phyloP scores from a whole-genome alignment of 2,113 vertebrate species.

The Chloropsis cyanopogon region DNA sequence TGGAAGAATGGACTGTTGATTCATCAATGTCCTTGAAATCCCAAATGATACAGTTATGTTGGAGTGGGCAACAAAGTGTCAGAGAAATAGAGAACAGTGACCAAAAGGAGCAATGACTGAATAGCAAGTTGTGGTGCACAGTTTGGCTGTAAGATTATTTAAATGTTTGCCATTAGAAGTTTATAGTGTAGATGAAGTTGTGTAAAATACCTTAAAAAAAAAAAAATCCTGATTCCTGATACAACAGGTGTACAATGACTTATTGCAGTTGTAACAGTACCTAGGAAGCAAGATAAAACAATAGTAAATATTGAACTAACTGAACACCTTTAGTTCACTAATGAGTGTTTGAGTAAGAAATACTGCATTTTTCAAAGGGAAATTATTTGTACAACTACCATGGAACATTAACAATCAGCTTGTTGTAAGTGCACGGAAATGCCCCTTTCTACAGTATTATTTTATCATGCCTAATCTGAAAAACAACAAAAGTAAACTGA shows the following conservation, averaged over 20 bases:
- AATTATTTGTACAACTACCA: slow-evolving; percentile 76
- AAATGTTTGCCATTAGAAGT: slow-evolving; percentile 51
- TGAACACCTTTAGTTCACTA: slow-evolving; percentile 71
- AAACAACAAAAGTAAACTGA: slow-evolving; percentile 78
- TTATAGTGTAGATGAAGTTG: slow-evolving; percentile 58
- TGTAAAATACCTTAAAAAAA: slow-evolving; percentile 66
- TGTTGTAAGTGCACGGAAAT: slow-evolving; percentile 77
- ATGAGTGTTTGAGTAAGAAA: slow-evolving; percentile 73
- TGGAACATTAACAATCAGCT: slow-evolving; percentile 77
- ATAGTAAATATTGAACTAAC: slow-evolving; percentile 73
- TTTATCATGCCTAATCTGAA: slow-evolving; percentile 82
- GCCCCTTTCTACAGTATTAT: slow-evolving; percentile 77
- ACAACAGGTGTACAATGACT: slow-evolving; percentile 78
- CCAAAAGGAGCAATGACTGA: slow-evolving; percentile 37
- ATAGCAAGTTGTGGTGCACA: slow-evolving; percentile 1
- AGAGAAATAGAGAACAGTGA: slow-evolving; percentile 26
- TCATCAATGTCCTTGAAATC: slow-evolving; percentile 30
- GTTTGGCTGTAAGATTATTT: slow-evolving; percentile 57
- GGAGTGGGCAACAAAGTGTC: background rate
- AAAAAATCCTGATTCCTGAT: slow-evolving; percentile 74
- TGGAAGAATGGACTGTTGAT: slow-evolving; percentile 11
- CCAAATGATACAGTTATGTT: slow-evolving; percentile 1
- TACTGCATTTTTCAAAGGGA: slow-evolving; percentile 71
- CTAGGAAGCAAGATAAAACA: slow-evolving; percentile 75
- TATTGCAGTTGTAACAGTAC: slow-evolving; percentile 84